These are phyloP conservation scores for Ceratothoa steindachneri DNA, from an alignment of 2,888 invertebrate genomes.

Conservation along the genomic window DNA sequence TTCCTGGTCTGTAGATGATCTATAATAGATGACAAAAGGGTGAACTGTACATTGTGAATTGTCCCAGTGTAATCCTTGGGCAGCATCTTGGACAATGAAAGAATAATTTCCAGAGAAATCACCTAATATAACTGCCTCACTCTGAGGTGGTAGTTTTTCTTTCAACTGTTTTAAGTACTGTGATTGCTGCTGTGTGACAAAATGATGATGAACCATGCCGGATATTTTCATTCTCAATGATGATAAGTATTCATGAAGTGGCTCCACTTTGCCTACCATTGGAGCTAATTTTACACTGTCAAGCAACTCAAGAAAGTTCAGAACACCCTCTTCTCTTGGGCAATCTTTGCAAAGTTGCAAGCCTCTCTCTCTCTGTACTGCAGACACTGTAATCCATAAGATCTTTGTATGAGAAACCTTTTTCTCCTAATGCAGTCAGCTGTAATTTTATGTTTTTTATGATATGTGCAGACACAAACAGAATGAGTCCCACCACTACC, in stretches of 20 bases:
- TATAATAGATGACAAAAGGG: slow-evolving; percentile 15
- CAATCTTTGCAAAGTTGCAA: slow-evolving; percentile 16
- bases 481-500: slow-evolving; percentile 18
- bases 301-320: slow-evolving; percentile 11
- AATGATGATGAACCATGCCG: slow-evolving; percentile 14
- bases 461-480: slow-evolving; percentile 19
- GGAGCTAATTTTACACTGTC: slow-evolving; percentile 12
- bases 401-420: slow-evolving; percentile 10
- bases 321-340: slow-evolving; percentile 10
- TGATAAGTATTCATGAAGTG: slow-evolving; percentile 17
- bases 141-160: slow-evolving; percentile 6
- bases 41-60: slow-evolving; percentile 10
- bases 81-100: slow-evolving; percentile 19
- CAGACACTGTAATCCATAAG: slow-evolving; percentile 22
- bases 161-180: slow-evolving; percentile 17
- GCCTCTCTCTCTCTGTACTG: slow-evolving; percentile 13
- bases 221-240: slow-evolving; percentile 14
- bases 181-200: slow-evolving; percentile 9
- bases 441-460: slow-evolving; percentile 16
- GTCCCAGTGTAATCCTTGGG: neutral
- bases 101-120: slow-evolving; percentile 20
- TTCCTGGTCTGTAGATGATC: slow-evolving; percentile 4
- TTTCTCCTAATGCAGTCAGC: slow-evolving; percentile 20
- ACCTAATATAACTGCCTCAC: slow-evolving; percentile 13
- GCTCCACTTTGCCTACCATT: slow-evolving; percentile 4